Conservation (phyloP, 2,113 vertebrate species). For the Chlorocebus sabaeus region DNA sequence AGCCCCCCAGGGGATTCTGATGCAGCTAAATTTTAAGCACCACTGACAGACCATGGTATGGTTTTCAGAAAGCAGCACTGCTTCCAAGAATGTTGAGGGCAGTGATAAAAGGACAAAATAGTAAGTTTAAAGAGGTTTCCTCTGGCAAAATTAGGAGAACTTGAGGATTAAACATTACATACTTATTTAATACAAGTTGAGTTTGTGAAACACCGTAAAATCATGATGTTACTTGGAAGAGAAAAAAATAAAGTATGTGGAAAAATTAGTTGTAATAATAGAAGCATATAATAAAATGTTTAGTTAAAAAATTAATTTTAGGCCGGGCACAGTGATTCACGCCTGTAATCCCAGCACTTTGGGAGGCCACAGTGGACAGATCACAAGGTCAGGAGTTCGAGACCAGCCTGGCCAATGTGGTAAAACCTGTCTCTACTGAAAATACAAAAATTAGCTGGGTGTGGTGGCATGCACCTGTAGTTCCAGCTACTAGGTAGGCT, state of each 20-base stretch:
- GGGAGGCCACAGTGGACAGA: too few relatives aligned
- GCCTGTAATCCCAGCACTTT: too few relatives aligned
- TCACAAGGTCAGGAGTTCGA: too few relatives aligned
- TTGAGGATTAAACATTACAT: background rate
- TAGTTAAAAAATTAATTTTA: constrained; percentile 11
- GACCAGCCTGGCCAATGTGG: too few relatives aligned
- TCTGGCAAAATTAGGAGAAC: background rate
- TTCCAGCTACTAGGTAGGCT: too few relatives aligned
- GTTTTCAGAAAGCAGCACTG: background rate
- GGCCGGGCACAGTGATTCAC: too few relatives aligned
- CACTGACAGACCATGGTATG: background rate
- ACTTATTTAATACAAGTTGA: background rate
- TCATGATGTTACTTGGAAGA: background rate
- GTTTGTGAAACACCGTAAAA: background rate
- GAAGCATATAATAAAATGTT: background rate
- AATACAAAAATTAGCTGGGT: too few relatives aligned
- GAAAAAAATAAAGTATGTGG: background rate
- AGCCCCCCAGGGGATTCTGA: background rate
- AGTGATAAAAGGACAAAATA: background rate
- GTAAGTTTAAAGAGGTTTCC: background rate
- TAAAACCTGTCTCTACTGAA: too few relatives aligned
- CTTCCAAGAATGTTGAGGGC: background rate
- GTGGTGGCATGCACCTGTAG: too few relatives aligned
- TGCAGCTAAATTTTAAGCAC: background rate
- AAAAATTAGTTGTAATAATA: background rate